Conservation (phyloP, 1,140 invertebrate genomes). For the Leptinotarsa texana region DNA sequence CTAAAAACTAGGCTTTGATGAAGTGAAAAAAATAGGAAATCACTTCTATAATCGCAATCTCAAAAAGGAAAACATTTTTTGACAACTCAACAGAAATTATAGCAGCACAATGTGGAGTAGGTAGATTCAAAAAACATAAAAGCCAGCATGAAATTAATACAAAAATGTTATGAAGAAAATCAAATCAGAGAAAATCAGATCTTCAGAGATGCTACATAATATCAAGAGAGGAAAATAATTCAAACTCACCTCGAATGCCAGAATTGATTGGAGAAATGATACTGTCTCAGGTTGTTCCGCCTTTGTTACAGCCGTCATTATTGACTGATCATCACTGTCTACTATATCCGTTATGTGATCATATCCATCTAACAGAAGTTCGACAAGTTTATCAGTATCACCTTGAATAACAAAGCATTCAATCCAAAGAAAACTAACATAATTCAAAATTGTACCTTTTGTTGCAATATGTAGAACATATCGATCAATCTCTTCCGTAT, state of each 20-base stretch:
- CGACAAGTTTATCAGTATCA: conserved; percentile 74
- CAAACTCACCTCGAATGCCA: conserved; percentile 70
- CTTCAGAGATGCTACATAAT: too few species aligned
- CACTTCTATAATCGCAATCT: too few species aligned
- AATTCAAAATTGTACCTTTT: conserved; percentile 60
- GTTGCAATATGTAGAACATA: conserved; percentile 76
- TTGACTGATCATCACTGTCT: conserved; percentile 68
- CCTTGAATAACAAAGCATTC: conserved; percentile 58
- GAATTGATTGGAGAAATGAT: conserved; percentile 68
- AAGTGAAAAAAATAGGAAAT: too few species aligned
- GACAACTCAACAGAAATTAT: too few species aligned
- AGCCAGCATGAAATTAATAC: too few species aligned
- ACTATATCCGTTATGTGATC: conserved; percentile 82
- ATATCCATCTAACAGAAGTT: conserved; percentile 81
- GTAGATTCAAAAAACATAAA: too few species aligned
- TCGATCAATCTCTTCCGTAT: conserved; percentile 80
- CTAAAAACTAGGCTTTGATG: too few species aligned
- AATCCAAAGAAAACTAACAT: too few species aligned
- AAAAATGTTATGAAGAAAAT: too few species aligned
- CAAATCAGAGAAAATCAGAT: too few species aligned
- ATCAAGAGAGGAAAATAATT: background rate
- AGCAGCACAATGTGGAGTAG: too few species aligned
- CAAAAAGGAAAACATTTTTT: too few species aligned
- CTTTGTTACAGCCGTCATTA: conserved; percentile 69
- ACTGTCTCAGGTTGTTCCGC: conserved; percentile 68